These are phyloP conservation scores for Recurvirostra avosetta DNA, from an alignment of 2,113 vertebrate genomes.

Conservation along the genomic window DNA sequence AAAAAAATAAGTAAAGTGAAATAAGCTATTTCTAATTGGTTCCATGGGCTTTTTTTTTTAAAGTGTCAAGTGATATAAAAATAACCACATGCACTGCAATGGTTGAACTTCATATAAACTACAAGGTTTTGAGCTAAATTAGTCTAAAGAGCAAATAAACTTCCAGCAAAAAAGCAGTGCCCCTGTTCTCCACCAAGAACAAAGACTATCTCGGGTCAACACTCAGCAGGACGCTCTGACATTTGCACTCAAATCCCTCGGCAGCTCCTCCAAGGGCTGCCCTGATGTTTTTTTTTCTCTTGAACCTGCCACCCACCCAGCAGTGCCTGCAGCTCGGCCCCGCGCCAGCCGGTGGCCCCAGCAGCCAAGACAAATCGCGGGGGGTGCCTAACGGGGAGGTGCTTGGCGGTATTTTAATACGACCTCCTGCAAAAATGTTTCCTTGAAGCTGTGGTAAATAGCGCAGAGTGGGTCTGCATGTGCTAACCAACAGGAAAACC, in stretches of 20 bases:
- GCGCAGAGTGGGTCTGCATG: not conserved
- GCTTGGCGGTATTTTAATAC: not conserved
- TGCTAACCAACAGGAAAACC: constrained; percentile 19
- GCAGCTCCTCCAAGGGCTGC: constrained; percentile 5
- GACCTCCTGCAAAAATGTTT: constrained; percentile 13
- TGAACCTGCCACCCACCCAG: not conserved
- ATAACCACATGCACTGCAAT: not conserved
- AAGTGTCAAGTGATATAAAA: not conserved
- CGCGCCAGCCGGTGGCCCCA: not conserved
- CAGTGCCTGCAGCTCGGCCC: not conserved
- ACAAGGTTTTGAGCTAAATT: not conserved
- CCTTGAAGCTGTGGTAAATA: not conserved
- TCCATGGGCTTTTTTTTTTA: not conserved
- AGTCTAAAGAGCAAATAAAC: constrained; percentile 16
- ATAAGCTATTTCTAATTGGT: constrained; percentile 3
- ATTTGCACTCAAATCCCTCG: constrained; percentile 5
- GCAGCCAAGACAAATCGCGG: not conserved
- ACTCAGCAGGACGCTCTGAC: not conserved
- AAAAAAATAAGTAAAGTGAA: not conserved
- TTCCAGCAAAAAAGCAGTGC: constrained; percentile 23
- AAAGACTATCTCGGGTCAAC: not conserved
- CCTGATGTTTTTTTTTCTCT: not conserved
- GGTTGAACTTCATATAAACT: constrained; percentile 1
- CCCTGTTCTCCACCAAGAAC: not conserved
- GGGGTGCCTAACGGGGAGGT: not conserved